phyloP scores from a whole-genome alignment of 2,888 invertebrate species.

The Dinocampus coccinellae region DNA sequence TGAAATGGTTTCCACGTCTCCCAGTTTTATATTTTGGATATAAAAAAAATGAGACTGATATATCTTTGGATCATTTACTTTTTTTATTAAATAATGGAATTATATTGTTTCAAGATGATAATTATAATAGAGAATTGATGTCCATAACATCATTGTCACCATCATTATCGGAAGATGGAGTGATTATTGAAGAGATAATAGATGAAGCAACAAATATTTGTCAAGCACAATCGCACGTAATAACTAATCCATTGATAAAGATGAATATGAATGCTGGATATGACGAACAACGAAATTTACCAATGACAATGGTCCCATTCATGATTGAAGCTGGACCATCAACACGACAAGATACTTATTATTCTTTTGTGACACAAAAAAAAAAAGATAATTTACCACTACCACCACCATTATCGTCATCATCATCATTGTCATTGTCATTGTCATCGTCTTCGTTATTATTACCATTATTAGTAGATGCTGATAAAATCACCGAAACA shows the following conservation, averaged over 20 bases:
- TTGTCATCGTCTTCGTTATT: not conserved
- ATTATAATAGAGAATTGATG: not conserved
- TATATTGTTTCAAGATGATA: not conserved
- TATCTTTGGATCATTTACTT: not conserved
- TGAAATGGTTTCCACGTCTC: constrained; percentile 8
- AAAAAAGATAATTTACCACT: not conserved
- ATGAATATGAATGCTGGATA: too few species aligned
- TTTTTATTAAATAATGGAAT: not conserved
- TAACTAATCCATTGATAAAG: not conserved
- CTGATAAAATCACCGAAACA: not conserved
- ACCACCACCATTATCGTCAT: not conserved
- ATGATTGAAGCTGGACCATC: too few species aligned
- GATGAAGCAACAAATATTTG: not conserved
- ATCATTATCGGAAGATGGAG: constrained; percentile 42
- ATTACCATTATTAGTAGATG: not conserved
- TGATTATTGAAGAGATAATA: constrained; percentile 62
- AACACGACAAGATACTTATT: too few species aligned
- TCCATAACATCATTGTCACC: not conserved
- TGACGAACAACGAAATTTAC: not conserved
- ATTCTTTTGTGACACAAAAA: too few species aligned
- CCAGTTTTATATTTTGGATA: constrained; percentile 39
- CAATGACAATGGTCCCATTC: too few species aligned
- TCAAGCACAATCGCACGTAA: too few species aligned
- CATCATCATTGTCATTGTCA: not conserved
- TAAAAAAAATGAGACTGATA: not conserved